Conservation (phyloP, 2,113 vertebrate species). For the Pogonocichla stellata region DNA sequence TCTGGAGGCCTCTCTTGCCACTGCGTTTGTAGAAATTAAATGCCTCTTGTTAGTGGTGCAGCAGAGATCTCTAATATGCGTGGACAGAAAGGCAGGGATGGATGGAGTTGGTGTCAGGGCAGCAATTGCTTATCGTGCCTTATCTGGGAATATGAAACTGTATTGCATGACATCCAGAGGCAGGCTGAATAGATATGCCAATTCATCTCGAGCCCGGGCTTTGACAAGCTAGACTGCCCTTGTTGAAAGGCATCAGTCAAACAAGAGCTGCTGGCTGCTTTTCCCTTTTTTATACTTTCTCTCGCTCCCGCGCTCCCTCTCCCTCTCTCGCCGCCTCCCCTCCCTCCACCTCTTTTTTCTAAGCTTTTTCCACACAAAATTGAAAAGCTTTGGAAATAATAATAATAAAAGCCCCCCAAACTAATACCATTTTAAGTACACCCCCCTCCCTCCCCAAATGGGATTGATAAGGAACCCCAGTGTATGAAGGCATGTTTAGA, state of each 20-base stretch:
- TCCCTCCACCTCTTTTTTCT: conserved; percentile 73
- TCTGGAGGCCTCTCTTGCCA: conserved; percentile 39
- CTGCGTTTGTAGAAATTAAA: conserved; percentile 68
- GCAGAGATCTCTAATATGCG: conserved; percentile 45
- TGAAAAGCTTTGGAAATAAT: conserved; percentile 85
- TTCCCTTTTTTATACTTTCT: conserved; percentile 79
- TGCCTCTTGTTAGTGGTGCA: conserved; percentile 69
- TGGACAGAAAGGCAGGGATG: conserved; percentile 71
- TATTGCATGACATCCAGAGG: conserved; percentile 88
- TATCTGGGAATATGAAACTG: conserved; percentile 97
- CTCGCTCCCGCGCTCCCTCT: conserved; percentile 64
- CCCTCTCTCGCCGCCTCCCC: conserved; percentile 24
- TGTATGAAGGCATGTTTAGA: conserved; percentile 88
- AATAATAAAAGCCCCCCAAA: conserved; percentile 74
- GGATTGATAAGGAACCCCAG: conserved; percentile 81
- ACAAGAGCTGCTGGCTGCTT: conserved; percentile 77
- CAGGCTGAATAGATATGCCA: conserved; percentile 90
- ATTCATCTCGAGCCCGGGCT: conserved; percentile 92
- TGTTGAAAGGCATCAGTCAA: conserved; percentile 99
- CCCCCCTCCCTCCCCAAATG: conserved; percentile 65
- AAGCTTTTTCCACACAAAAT: conserved; percentile 84
- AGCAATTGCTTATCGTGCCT: conserved; percentile 93
- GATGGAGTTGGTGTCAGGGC: conserved; percentile 77
- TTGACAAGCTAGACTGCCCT: conserved; percentile 99
- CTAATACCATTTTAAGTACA: conserved; percentile 82